These are phyloP conservation scores for Phengaris alcon DNA, from an alignment of 2,888 invertebrate genomes.

Conservation along the genomic window DNA sequence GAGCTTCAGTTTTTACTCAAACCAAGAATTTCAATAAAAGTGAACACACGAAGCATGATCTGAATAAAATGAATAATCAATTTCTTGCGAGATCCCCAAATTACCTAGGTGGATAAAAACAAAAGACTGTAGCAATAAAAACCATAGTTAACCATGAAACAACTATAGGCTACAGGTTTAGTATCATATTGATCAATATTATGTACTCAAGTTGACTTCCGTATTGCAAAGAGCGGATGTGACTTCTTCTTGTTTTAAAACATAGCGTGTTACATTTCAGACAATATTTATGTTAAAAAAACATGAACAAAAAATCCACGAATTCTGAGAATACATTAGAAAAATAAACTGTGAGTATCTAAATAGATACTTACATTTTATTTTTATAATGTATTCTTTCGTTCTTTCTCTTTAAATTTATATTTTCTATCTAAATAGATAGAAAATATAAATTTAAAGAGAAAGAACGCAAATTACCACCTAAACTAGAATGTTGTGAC, in stretches of 20 bases:
- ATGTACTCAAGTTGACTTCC: not conserved
- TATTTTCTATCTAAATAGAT: not conserved
- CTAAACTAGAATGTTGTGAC: not conserved
- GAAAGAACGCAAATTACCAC: too few relatives aligned
- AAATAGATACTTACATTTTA: too few relatives aligned
- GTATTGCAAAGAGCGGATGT: not conserved
- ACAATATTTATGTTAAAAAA: not conserved
- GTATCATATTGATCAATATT: not conserved
- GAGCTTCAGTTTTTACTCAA: constrained; percentile 1
- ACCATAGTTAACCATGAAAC: not conserved
- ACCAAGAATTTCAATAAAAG: not conserved
- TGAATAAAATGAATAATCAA: not conserved
- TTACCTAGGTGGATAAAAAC: not conserved
- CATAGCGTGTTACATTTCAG: not conserved
- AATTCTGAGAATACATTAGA: too few relatives aligned
- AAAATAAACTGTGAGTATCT: not conserved
- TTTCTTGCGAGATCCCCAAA: not conserved
- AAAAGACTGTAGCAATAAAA: not conserved
- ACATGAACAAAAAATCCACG: too few relatives aligned
- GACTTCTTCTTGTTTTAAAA: not conserved
- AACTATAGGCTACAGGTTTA: not conserved
- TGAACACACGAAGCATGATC: constrained; percentile 13
- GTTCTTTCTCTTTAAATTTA: too few relatives aligned
- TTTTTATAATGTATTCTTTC: too few relatives aligned
- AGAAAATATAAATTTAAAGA: not conserved